A percentile compares a stretch with the other conserved stretches of the same genome.
Conservation (phyloP, 1,140 invertebrate genomes). For the Lepidotrigona ventralis region DNA sequence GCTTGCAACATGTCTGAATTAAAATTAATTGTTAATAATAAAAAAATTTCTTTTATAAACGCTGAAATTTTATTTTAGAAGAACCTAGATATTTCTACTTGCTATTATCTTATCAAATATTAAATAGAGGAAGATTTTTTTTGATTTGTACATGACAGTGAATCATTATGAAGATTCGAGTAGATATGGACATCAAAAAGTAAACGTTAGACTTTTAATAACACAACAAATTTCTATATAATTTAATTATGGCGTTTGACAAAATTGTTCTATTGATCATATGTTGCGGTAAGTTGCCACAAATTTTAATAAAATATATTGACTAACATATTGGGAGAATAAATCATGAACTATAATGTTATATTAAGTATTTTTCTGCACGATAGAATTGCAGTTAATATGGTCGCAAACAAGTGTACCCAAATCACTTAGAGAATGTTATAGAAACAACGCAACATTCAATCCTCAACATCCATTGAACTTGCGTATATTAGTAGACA, state of each 20-base stretch:
- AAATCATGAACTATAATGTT: not conserved
- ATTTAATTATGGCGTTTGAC: constrained; percentile 40
- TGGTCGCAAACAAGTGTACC: constrained; percentile 72
- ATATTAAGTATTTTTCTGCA: constrained; percentile 13
- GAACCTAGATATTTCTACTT: not conserved
- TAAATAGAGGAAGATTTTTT: constrained; percentile 52
- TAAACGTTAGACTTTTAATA: not conserved
- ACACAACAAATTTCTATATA: not conserved
- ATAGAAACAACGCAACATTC: constrained; percentile 74
- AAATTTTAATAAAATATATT: not conserved
- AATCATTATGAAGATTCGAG: constrained; percentile 48
- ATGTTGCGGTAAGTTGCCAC: constrained; percentile 36
- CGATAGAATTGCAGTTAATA: constrained; percentile 19
- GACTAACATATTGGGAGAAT: not conserved
- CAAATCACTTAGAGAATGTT: constrained; percentile 79
- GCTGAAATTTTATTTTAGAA: not conserved
- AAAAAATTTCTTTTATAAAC: not conserved
- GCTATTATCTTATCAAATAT: constrained; percentile 64
- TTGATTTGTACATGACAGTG: constrained; percentile 50
- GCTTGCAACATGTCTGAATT: not conserved
- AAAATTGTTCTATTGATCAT: constrained; percentile 20
- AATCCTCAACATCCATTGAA: constrained; percentile 75
- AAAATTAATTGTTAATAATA: not conserved
- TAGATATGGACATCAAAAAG: constrained; percentile 16
- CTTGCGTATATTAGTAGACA: constrained; percentile 79